These are phyloP conservation scores for Furnarius figulus DNA, from an alignment of 2,113 vertebrate species.

Conservation along the genomic window DNA sequence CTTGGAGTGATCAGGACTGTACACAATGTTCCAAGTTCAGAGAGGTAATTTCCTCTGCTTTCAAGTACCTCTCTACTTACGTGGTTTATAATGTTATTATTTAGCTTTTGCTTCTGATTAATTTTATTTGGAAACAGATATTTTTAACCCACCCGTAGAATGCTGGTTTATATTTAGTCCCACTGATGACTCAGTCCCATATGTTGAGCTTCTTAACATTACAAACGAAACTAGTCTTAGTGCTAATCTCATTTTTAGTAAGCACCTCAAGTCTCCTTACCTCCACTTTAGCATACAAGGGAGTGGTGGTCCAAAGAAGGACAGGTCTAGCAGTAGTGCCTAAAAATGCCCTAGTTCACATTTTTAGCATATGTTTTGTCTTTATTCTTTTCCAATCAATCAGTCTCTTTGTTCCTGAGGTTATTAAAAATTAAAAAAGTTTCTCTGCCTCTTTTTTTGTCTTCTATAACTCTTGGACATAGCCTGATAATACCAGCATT, in stretches of 20 bases:
- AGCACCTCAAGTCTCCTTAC: neutral
- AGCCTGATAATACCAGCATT: neutral
- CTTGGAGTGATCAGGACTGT: slow-evolving; percentile 35
- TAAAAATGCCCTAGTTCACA: neutral
- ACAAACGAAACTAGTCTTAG: slow-evolving; percentile 8
- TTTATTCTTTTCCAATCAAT: slow-evolving; percentile 11
- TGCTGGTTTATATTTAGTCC: slow-evolving; percentile 54
- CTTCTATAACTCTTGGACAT: neutral
- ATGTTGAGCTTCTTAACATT: slow-evolving; percentile 29
- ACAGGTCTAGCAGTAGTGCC: neutral
- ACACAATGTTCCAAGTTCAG: slow-evolving; percentile 25
- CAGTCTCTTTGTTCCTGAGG: neutral
- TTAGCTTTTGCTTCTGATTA: slow-evolving; percentile 68
- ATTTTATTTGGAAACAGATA: slow-evolving; percentile 59
- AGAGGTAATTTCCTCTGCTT: slow-evolving; percentile 64
- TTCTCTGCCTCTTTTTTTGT: slow-evolving; percentile 38
- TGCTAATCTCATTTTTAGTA: slow-evolving; percentile 8
- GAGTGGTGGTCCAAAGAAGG: neutral
- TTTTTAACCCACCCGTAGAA: slow-evolving; percentile 14
- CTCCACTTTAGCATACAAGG: neutral
- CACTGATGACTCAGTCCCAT: slow-evolving; percentile 9
- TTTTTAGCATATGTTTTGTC: slow-evolving; percentile 16
- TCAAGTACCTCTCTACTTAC: slow-evolving; percentile 55
- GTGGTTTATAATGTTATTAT: slow-evolving; percentile 45
- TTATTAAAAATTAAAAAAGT: neutral